Evolutionary conservation across 2,113 vertebrate genomes (phyloP).

Genomic region (Mus spicilegus): DNA sequence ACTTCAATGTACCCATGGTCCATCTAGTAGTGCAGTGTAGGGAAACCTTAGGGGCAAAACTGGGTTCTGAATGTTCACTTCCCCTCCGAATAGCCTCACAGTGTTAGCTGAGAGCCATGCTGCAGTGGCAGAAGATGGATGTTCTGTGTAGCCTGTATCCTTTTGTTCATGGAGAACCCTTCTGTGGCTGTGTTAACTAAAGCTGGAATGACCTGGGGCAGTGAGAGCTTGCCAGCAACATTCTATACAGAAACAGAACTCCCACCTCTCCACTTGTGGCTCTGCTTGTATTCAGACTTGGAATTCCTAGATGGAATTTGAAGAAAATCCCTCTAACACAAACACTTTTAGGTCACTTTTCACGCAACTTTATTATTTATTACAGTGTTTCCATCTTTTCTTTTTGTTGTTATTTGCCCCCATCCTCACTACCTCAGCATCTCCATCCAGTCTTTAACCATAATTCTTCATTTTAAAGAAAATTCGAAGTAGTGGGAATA

Average conservation of each 20-base stretch:
- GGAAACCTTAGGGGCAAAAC: neutral
- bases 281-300: conserved; percentile 42
- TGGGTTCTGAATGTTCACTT: neutral
- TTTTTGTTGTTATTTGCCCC: neutral
- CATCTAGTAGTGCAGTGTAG: neutral
- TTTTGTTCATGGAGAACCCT: neutral
- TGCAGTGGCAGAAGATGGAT: neutral
- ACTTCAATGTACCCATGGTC: neutral
- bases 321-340: conserved; percentile 39
- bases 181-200: neutral
- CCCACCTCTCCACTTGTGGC: conserved; percentile 21
- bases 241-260: conserved; percentile 57
- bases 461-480: neutral
- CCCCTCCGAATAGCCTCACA: neutral
- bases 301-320: conserved; percentile 36
- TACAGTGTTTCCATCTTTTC: neutral
- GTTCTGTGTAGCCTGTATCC: conserved; percentile 20
- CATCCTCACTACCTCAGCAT: no score
- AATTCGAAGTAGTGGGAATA: conserved; percentile 20
- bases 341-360: conserved; percentile 34
- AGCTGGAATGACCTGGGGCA: neutral
- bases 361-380: neutral
- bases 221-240: neutral
- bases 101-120: neutral
- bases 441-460: neutral